Base-by-base conservation (phyloP, 2,888 invertebrate species). In the Parascotia fuliginaria region DNA sequence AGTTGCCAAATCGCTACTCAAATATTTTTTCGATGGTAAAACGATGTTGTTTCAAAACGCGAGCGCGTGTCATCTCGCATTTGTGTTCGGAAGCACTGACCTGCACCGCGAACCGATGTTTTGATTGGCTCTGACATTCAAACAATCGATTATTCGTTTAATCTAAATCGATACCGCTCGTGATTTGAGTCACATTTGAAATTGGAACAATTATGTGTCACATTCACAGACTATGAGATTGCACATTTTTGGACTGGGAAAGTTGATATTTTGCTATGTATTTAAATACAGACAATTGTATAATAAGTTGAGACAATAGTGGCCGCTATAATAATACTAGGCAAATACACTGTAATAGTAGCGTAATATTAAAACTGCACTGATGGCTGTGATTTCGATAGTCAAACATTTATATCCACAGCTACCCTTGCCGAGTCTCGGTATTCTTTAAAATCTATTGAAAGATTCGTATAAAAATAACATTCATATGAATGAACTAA, bases 41-140 rank as follows among this genome's bases (percentile, higher is more conserved):
- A 54, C 55, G 54, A 73, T 60, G 66, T 60, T 66, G 69, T 67
- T 70, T 54, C 46, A 57, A 73, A 83, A 84, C 70, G 79, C 82
- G 81, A 79, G 81, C 82, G 79, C 82, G 75, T 82, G 90, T 90
- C 90, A 80, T 81, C 78, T 75, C 81, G 79, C 77, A 81, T 91
- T 89, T 90, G 76, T 79, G 81, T 83, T 85, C 86, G 75, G 88
- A 89, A 87, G 89, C 89, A 77, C 75, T 89, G 91, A 91, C 90
- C 91, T 85, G 89, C 73, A 80, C 75, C 62, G 75, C 71, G 65
- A 70, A 67, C 69, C 79, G 81, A 83, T 89, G 89, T 89, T 91
- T 88, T 90, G 91, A 92, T 92, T 91, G 86, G 82, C 79, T 65
- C 86, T 89, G 89, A 87, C 89, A 89, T 89, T 89, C 85, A 79